Percentiles rank a stretch among this genome's conserved stretches.
phyloP scores from a whole-genome alignment of 2,888 invertebrate genomes.

The Oligia fasciuncula region DNA sequence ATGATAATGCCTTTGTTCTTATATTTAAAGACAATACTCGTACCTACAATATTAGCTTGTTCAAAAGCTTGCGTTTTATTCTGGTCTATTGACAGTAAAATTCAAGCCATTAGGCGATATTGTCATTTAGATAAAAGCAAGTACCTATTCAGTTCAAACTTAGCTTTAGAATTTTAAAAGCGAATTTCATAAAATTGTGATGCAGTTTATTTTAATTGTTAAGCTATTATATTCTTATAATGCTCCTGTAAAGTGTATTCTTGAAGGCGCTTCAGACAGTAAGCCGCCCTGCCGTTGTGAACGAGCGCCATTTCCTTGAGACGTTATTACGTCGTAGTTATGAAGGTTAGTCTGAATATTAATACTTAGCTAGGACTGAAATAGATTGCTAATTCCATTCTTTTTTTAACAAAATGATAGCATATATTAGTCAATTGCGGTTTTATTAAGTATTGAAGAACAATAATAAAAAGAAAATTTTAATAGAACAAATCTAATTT shows the following conservation, averaged over 20 bases:
- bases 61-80: background rate
- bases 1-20: background rate
- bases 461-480: background rate
- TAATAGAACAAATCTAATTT: background rate
- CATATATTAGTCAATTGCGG: background rate
- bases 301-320: background rate
- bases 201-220: slow-evolving; percentile 34
- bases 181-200: slow-evolving; percentile 14
- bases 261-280: slow-evolving; percentile 9
- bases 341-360: background rate
- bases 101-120: background rate
- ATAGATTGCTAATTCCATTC: background rate
- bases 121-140: slow-evolving; percentile 22
- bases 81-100: background rate
- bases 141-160: background rate
- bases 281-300: slow-evolving; percentile 3
- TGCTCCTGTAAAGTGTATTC: slow-evolving; percentile 3
- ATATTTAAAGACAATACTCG: background rate
- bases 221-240: slow-evolving; percentile 21
- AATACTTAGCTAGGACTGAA: background rate
- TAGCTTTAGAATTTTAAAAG: slow-evolving; percentile 2
- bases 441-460: background rate
- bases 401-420: background rate
- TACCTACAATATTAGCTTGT: background rate
- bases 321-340: background rate